Conservation (phyloP, 1,140 invertebrate species). For the Bactericera cockerelli region DNA sequence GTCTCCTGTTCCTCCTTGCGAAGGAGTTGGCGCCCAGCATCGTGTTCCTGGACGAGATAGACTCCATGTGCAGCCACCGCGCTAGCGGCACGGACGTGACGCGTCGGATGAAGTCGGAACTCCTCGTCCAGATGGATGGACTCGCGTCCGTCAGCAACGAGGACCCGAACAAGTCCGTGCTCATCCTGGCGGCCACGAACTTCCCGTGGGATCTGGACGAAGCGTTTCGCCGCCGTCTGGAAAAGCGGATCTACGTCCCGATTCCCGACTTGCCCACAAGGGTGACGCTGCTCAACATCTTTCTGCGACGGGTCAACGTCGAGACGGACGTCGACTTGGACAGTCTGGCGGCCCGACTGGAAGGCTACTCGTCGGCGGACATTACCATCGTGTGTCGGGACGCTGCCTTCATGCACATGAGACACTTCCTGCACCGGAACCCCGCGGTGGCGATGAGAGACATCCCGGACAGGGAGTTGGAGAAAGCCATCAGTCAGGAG, state of each 20-base stretch:
- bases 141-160: not conserved
- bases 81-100: constrained; percentile 11
- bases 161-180: constrained; percentile 31
- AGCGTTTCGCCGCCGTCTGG: constrained; percentile 52
- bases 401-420: constrained; percentile 46
- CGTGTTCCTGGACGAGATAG: constrained; percentile 23
- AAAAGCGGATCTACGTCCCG: constrained; percentile 99
- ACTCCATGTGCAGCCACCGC: constrained; percentile 19
- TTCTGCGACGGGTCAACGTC: not conserved
- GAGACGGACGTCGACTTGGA: not conserved
- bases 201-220: constrained; percentile 41
- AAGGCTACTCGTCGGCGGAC: constrained; percentile 23
- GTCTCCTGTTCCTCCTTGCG: constrained; percentile 25
- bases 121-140: constrained; percentile 26
- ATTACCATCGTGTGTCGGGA: constrained; percentile 30
- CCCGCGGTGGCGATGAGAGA: constrained; percentile 25
- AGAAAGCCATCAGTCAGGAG: constrained; percentile 34
- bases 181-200: constrained; percentile 45
- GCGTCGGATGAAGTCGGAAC: constrained; percentile 21
- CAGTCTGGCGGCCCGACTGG: constrained; percentile 32
- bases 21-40: constrained; percentile 19
- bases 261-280: constrained; percentile 49
- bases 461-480: constrained; percentile 37
- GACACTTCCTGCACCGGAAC: constrained; percentile 17
- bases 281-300: not conserved